Base-by-base conservation (phyloP, 2,888 invertebrate genomes). In the Drosophila paracracens region DNA sequence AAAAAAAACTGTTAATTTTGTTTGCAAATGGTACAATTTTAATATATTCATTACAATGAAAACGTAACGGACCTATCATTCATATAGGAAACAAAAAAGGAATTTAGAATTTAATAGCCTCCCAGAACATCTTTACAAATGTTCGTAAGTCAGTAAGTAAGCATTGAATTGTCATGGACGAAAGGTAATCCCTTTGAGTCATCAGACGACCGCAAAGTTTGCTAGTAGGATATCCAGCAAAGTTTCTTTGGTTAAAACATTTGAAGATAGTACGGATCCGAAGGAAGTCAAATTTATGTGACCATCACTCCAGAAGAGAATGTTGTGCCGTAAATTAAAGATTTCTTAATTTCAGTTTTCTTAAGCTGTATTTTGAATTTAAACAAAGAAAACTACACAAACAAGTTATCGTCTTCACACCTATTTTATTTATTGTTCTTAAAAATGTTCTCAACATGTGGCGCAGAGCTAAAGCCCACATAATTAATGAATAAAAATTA, bases 1-100 rank as follows among this genome's bases (percentile, higher is more conserved):
- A 2, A 5, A 11, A 10, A 11, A 4, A n/a, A 18, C 5, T 2
- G 5, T 43, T 43, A 2, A n/a, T 38, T 8, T 38, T 8, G 0
- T 38, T 40, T n/a, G n/a, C n/a, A n/a, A 38, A 40, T 8, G 0
- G 4, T 4, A 40, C 4, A n/a, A 40, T n/a, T 40, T 40, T 1
- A 40, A n/a, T 40, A 40, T 4, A 40, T 10, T 10, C 0, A 40
- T 40, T n/a, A n/a, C n/a, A 10, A n/a, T 10, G n/a, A 40, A 40
- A 4, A 40, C n/a, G 2, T 4, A 40, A 10, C n/a, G 10, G 18
- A 38, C 10, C 2, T n/a, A n/a, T n/a, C 4, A 40, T 33, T 11
- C 33, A 33, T 11, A 33, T 33, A 33, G 11, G 4, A 33, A 33
- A 33, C 0, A 0, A 4, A 33, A 33, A 33, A 10, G 4, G 4